phyloP scores from a whole-genome alignment of 1,140 invertebrate species.

The Drosophila trapezifrons region DNA sequence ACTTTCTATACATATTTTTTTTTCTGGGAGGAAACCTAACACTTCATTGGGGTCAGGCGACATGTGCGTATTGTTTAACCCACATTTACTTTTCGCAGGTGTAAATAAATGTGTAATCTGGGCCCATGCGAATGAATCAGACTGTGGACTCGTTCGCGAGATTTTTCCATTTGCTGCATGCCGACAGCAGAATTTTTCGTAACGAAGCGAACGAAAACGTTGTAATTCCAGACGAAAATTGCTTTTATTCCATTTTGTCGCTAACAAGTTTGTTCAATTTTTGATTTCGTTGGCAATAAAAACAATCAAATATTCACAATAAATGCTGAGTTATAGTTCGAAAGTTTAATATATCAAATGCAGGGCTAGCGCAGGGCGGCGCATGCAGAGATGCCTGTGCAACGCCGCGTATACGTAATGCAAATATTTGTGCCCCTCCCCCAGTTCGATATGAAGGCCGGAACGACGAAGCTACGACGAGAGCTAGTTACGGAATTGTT shows the following conservation, averaged over 20 bases:
- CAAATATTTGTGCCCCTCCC: slow-evolving; percentile 36
- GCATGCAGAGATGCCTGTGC: slow-evolving; percentile 35
- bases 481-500: slow-evolving; percentile 55
- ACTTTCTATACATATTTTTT: too few species aligned
- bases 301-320: slow-evolving; percentile 70
- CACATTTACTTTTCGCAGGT: slow-evolving; percentile 15
- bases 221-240: slow-evolving; percentile 58
- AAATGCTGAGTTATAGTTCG: slow-evolving; percentile 73
- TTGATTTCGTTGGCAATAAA: slow-evolving; percentile 58
- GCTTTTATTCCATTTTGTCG: slow-evolving; percentile 46
- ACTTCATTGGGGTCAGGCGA: slow-evolving; percentile 55
- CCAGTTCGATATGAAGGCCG: slow-evolving; percentile 5
- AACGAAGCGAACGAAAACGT: slow-evolving; percentile 18
- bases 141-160: too few species aligned
- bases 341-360: slow-evolving; percentile 73
- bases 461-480: slow-evolving; percentile 17
- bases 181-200: slow-evolving; percentile 2
- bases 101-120: slow-evolving; percentile 17
- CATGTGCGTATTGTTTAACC: slow-evolving; percentile 42
- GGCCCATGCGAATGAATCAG: neutral
- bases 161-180: slow-evolving; percentile 11
- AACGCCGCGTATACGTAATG: slow-evolving; percentile 61
- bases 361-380: slow-evolving; percentile 26
- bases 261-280: slow-evolving; percentile 62
- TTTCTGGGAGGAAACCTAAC: slow-evolving; percentile 24